A percentile compares a stretch with the other conserved stretches of the same genome.
Conservation (phyloP, 1,140 invertebrate genomes). For the Brachionus sp. region DNA sequence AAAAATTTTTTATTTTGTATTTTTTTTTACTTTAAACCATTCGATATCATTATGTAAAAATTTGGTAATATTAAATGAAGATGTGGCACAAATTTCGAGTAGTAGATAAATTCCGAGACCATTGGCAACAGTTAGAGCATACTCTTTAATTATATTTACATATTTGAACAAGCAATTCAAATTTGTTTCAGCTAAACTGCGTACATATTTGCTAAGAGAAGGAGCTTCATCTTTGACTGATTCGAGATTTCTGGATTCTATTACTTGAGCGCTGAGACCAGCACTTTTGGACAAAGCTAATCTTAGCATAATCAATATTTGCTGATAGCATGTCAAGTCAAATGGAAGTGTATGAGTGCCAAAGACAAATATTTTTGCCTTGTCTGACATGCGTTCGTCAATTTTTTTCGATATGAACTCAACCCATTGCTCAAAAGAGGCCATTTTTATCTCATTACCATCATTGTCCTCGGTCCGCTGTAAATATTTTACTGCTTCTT, state of each 20-base stretch:
- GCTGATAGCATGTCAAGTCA: slow-evolving; percentile 21
- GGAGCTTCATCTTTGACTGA: slow-evolving; percentile 52
- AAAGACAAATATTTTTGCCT: slow-evolving; percentile 6
- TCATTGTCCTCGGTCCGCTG: slow-evolving; percentile 63
- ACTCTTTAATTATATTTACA: slow-evolving; percentile 47
- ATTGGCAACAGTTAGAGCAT: slow-evolving; percentile 51
- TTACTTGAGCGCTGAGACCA: slow-evolving; percentile 50
- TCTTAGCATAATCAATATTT: slow-evolving; percentile 70
- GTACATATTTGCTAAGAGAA: slow-evolving; percentile 50
- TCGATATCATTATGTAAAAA: slow-evolving; percentile 64
- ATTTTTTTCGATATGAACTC: slow-evolving; percentile 26
- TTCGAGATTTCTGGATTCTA: slow-evolving; percentile 47
- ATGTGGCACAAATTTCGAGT: slow-evolving; percentile 70
- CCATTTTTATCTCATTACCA: slow-evolving; percentile 51
- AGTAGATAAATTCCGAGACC: slow-evolving; percentile 66
- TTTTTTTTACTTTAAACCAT: slow-evolving; percentile 61
- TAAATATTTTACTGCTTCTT: slow-evolving; percentile 69
- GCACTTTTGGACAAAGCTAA: slow-evolving; percentile 66
- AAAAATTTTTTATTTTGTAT: neutral
- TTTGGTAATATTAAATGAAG: slow-evolving; percentile 64
- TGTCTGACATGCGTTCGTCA: neutral
- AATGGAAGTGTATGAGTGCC: slow-evolving; percentile 21
- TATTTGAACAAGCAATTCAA: slow-evolving; percentile 39
- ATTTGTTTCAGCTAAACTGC: slow-evolving; percentile 61
- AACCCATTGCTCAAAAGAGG: slow-evolving; percentile 50